Conservation (phyloP, 2,797 vertebrate genomes). For the Otolemur crassicaudatus region DNA sequence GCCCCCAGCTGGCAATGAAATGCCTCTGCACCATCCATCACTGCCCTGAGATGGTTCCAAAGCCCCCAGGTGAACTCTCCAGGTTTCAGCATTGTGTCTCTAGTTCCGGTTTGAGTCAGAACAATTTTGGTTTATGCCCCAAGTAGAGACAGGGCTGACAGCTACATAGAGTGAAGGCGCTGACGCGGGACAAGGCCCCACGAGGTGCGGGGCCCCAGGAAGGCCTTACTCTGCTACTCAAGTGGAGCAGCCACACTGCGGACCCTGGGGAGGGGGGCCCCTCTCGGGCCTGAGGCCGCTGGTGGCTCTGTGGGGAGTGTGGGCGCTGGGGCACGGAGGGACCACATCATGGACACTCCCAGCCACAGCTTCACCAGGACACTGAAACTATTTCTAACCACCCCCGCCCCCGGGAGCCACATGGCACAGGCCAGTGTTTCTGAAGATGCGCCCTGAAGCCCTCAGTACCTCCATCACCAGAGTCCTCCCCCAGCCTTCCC, state of each 20-base stretch:
- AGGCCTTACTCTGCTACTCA: fast-evolving
- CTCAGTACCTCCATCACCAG: not conserved
- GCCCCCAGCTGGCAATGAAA: not conserved
- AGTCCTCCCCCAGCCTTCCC: too few relatives aligned
- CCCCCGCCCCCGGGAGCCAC: not conserved
- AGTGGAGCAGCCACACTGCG: not conserved
- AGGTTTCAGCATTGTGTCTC: fast-evolving
- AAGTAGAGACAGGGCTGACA: not conserved
- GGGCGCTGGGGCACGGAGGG: fast-evolving
- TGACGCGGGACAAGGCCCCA: not conserved
- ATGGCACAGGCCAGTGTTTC: fast-evolving
- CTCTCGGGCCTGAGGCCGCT: fast-evolving
- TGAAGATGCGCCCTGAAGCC: not conserved
- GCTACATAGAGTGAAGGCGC: fast-evolving
- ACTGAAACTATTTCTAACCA: not conserved
- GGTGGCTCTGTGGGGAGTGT: not conserved
- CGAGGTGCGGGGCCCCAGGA: fast-evolving
- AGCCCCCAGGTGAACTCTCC: not conserved
- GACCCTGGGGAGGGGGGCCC: fast-evolving
- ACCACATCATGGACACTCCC: fast-evolving
- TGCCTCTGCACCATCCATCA: fast-evolving
- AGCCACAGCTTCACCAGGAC: too few relatives aligned
- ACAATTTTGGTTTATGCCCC: not conserved
- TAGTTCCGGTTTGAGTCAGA: too few relatives aligned
- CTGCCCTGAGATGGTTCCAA: fast-evolving